Base-by-base conservation (phyloP, 2,888 invertebrate species). In the Spodoptera exigua region DNA sequence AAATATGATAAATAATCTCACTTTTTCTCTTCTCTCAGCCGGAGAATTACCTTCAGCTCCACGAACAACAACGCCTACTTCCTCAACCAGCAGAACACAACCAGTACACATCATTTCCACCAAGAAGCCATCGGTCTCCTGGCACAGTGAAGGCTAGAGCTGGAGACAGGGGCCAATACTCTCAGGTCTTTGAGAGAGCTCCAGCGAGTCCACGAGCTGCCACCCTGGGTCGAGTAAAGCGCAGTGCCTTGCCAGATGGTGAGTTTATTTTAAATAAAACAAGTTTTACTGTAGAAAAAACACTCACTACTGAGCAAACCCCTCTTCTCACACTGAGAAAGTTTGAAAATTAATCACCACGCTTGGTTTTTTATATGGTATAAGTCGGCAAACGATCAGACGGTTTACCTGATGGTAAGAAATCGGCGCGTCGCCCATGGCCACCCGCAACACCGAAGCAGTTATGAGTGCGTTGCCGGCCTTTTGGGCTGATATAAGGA, bases 181-280 rank as follows among this genome's bases (percentile, higher is more conserved):
- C 92, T 12, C 94, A 95, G 83, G 94, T 94, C 44, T 95, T 95
- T 70, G 95, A 95, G 74, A 93, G 94, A 82, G 95, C 95, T 10
- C 95, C 95, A 9, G 83, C 94, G 0, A 95, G 95, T 75, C 95
- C 95, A 0, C 80, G 94, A 78, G 85, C 94, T 5, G 90, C 90
- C 43, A 89, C 95, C 53, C 83, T 95, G 74, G 91, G 92, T 21
- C 82, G 93, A 13, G 79, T 89, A 37, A 93, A 92, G 76, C 90
- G 92, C 70, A 89, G 84, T 86, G 85, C 86, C 83, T 86, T 90
- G 81, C 69, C 79, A 77, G 89, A 89, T 75, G 93, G 92, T 92
- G 76, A 81, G 86, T 72, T 35, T 61, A 1, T 0, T 11, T 10
- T 17, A 40, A 16, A 10, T 40, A 17, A 2, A 18, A n/a, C n/a